Conservation (phyloP, 2,888 invertebrate genomes). For the Pollenia amentaria region DNA sequence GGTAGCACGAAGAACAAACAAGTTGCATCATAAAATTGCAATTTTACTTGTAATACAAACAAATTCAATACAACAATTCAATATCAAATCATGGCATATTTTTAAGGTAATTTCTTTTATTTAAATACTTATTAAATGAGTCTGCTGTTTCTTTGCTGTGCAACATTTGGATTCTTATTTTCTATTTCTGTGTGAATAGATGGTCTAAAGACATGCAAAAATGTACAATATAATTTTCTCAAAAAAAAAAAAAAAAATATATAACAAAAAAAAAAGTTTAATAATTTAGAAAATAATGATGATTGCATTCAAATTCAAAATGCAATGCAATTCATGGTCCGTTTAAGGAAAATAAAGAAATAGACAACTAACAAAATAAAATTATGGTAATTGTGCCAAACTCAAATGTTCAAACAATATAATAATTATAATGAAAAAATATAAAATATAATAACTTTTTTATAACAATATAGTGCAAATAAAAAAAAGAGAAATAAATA, state of each 20-base stretch:
- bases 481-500: constrained; percentile 34
- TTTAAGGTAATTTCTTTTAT: constrained; percentile 54
- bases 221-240: constrained; percentile 62
- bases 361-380: constrained; percentile 6
- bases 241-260: constrained; percentile 40
- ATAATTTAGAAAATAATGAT: constrained; percentile 15
- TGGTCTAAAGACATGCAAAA: constrained; percentile 61
- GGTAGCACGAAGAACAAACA: constrained; percentile 17
- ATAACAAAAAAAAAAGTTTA: neutral
- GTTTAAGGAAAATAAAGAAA: neutral
- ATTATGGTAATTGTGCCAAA: constrained; percentile 69
- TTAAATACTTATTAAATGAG: constrained; percentile 46
- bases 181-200: constrained; percentile 31
- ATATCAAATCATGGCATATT: constrained; percentile 56
- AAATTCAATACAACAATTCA: constrained; percentile 3
- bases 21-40: neutral
- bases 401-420: constrained; percentile 64
- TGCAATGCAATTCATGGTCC: constrained; percentile 40
- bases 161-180: constrained; percentile 23
- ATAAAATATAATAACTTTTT: constrained; percentile 35
- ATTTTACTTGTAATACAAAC: constrained; percentile 10
- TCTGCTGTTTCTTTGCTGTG: constrained; percentile 28
- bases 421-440: constrained; percentile 8
- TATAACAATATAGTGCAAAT: constrained; percentile 16
- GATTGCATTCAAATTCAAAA: constrained; percentile 54